Percentiles rank a stretch among this genome's conserved stretches.
Conservation (phyloP, 2,888 invertebrate genomes). For the Galeruca laticollis region DNA sequence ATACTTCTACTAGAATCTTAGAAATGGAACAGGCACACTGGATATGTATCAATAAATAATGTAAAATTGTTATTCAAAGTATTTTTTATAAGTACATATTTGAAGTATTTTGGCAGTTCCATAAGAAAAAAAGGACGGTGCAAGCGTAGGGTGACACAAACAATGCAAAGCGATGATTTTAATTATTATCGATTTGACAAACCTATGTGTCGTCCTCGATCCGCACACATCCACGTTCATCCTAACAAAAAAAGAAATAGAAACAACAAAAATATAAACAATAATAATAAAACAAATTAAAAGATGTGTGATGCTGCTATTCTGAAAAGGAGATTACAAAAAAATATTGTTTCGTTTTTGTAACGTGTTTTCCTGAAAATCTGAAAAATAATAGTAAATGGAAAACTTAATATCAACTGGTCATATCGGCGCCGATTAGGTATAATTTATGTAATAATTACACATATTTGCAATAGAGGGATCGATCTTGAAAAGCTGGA, state of each 20-base stretch:
- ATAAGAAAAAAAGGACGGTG: slow-evolving; percentile 49
- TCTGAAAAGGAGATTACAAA: not conserved
- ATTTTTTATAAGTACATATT: slow-evolving; percentile 10
- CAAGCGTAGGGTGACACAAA: slow-evolving; percentile 60
- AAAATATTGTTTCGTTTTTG: no score
- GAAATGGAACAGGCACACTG: no score
- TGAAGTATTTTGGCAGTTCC: slow-evolving; percentile 31
- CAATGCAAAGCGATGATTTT: slow-evolving; percentile 60
- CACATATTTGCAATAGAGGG: no score
- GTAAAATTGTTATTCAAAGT: not conserved
- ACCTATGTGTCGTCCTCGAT: slow-evolving; percentile 78
- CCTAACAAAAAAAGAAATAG: slow-evolving; percentile 63
- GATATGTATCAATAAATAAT: no score
- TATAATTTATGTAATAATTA: no score
- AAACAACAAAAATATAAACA: slow-evolving; percentile 43
- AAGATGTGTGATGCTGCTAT: slow-evolving; percentile 11
- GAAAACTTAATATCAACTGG: no score
- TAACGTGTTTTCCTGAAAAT: not conserved
- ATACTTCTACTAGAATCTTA: no score
- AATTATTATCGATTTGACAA: slow-evolving; percentile 65
- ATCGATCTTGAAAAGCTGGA: no score
- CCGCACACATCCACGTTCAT: slow-evolving; percentile 77
- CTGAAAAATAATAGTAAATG: no score
- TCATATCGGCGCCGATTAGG: no score
- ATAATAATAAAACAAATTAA: slow-evolving; percentile 33